Conservation (phyloP, 2,797 vertebrate species). For the Oreochromis mossambicus region DNA sequence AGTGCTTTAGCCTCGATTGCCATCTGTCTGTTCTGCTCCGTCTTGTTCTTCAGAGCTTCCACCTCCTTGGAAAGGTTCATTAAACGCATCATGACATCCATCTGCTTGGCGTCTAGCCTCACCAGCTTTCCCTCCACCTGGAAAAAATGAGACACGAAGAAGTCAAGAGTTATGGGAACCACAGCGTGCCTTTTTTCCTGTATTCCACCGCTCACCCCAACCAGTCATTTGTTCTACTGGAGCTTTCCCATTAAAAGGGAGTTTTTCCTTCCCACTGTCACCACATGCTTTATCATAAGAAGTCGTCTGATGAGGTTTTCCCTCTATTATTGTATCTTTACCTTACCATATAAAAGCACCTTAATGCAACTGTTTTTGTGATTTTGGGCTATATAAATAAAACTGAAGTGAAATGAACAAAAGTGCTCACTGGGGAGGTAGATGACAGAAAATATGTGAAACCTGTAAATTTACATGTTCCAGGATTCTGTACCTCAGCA, state of each 20-base stretch:
- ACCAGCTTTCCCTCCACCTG: slow-evolving; percentile 71
- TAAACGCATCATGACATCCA: slow-evolving; percentile 70
- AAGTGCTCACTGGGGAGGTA: neutral
- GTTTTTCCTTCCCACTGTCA: neutral
- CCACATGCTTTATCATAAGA: neutral
- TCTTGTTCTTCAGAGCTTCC: slow-evolving; percentile 67
- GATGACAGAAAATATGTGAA: neutral
- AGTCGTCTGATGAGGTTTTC: neutral
- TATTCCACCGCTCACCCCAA: neutral
- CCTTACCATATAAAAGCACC: neutral
- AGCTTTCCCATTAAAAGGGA: neutral
- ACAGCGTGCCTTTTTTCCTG: neutral
- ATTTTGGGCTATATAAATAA: neutral
- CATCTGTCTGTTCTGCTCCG: slow-evolving; percentile 60
- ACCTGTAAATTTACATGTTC: neutral
- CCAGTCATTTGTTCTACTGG: neutral
- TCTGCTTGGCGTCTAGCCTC: slow-evolving; percentile 72
- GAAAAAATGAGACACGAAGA: neutral
- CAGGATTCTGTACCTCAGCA: slow-evolving; percentile 38
- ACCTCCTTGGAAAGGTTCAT: slow-evolving; percentile 68
- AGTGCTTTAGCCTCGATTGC: slow-evolving; percentile 64
- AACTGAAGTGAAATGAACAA: neutral
- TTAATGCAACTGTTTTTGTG: neutral
- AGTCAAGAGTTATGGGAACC: neutral
- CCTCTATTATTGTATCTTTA: neutral